These are phyloP conservation scores for Eupithecia exiguata DNA, from an alignment of 2,888 invertebrate species.

Conservation along the genomic window DNA sequence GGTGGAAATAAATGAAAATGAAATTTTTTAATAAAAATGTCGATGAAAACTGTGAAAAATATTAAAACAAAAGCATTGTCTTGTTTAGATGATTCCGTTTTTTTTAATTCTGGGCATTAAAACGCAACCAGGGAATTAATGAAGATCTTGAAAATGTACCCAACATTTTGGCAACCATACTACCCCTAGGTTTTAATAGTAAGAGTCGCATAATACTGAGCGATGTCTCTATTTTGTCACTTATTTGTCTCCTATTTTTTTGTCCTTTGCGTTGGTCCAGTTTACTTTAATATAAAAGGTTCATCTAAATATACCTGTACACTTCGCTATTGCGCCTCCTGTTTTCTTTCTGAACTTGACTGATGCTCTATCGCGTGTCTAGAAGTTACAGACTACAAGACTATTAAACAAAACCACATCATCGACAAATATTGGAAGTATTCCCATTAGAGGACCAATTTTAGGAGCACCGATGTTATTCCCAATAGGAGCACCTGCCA, in stretches of 20 bases:
- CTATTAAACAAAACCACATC: not conserved
- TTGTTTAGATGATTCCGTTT: too few relatives aligned
- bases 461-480: too few relatives aligned
- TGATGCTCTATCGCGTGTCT: not conserved
- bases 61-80: not conserved
- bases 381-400: not conserved
- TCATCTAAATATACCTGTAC: not conserved
- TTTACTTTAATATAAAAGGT: not conserved
- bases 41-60: not conserved
- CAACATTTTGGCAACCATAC: not conserved
- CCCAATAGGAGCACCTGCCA: too few relatives aligned
- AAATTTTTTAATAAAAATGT: too few relatives aligned
- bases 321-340: not conserved
- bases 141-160: too few relatives aligned
- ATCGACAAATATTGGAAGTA: not conserved
- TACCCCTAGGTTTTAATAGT: not conserved
- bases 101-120: too few relatives aligned
- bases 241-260: too few relatives aligned
- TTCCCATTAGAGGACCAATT: too few relatives aligned
- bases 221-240: too few relatives aligned
- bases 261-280: too few relatives aligned
- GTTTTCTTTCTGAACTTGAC: not conserved
- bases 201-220: too few relatives aligned
- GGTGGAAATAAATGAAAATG: too few relatives aligned
- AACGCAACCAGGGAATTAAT: not conserved